These are phyloP conservation scores for Cololabis saira DNA, from an alignment of 2,113 vertebrate genomes.

Conservation along the genomic window DNA sequence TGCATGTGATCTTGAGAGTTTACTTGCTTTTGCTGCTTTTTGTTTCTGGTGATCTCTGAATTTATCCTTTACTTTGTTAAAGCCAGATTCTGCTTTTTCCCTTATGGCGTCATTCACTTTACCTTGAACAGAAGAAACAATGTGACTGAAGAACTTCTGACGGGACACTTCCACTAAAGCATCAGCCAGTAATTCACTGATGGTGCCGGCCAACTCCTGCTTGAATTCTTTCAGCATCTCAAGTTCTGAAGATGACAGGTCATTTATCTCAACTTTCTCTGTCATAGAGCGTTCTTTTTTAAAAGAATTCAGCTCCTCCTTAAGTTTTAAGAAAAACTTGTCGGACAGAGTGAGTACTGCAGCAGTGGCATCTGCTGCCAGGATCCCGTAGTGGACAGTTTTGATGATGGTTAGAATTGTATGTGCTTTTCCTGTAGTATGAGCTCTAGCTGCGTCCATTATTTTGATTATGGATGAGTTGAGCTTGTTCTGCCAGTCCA, in stretches of 20 bases:
- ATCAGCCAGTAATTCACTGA: conserved; percentile 11
- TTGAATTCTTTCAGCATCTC: conserved; percentile 19
- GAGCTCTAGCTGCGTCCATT: background rate
- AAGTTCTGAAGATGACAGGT: conserved; percentile 4
- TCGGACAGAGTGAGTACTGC: background rate
- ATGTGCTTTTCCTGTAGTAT: background rate
- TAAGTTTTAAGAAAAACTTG: conserved; percentile 22
- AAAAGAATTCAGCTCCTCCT: background rate
- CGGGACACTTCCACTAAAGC: conserved; percentile 26
- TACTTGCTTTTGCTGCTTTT: fast-evolving
- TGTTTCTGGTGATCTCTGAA: conserved; percentile 39
- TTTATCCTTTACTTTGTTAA: conserved; percentile 17
- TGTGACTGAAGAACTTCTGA: conserved; percentile 43
- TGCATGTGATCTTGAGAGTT: background rate
- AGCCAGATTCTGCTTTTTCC: background rate
- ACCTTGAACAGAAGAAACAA: conserved; percentile 10
- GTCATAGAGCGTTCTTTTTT: background rate
- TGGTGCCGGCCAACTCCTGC: conserved; percentile 1
- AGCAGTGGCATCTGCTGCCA: background rate
- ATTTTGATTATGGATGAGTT: conserved; percentile 10
- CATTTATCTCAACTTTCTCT: background rate
- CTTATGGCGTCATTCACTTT: conserved; percentile 4
- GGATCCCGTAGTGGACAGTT: background rate
- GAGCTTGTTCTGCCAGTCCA: conserved; percentile 33
- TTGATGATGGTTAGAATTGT: conserved; percentile 14